Evolutionary conservation across 2,888 invertebrate genomes (phyloP).

Genomic region (Gastrophysa polygoni): DNA sequence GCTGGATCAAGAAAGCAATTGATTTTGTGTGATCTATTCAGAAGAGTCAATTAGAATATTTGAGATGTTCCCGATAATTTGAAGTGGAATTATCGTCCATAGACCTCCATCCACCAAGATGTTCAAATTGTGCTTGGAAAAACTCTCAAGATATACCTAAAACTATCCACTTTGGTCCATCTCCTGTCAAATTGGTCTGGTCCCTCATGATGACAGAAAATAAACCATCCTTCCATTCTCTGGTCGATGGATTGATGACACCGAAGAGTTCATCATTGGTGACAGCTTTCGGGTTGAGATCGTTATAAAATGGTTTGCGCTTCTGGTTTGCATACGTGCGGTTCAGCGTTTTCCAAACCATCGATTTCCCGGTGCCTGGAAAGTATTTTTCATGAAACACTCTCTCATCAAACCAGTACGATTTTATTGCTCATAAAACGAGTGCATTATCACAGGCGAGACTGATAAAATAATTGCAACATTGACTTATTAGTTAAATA

Average conservation of each 20-base stretch:
- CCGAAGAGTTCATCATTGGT: conserved; percentile 96
- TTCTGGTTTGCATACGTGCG: conserved; percentile 83
- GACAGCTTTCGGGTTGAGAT: conserved; percentile 95
- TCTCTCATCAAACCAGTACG: too few species aligned
- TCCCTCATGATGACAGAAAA: conserved; percentile 94
- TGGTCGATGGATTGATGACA: conserved; percentile 88
- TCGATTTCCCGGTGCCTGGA: conserved; percentile 90
- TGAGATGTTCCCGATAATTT: too few species aligned
- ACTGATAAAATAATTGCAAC: too few species aligned
- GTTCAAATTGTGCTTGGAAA: neutral
- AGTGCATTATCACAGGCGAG: too few species aligned
- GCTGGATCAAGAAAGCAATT: too few species aligned
- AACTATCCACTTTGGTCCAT: conserved; percentile 87
- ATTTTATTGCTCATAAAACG: too few species aligned
- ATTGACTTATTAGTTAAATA: neutral
- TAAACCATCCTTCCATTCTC: conserved; percentile 68
- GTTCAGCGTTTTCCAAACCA: conserved; percentile 90
- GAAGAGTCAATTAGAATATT: too few species aligned
- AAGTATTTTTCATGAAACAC: too few species aligned
- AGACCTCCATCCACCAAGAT: too few species aligned
- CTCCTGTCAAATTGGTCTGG: conserved; percentile 85
- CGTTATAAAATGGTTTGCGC: conserved; percentile 82
- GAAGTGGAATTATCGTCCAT: too few species aligned
- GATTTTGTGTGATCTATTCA: too few species aligned
- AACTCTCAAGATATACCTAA: conserved; percentile 25